Evolutionary conservation across 1,140 invertebrate species (phyloP), one percentile per base, ranked within the genome.

Genomic region (Ephestia elutella): DNA sequence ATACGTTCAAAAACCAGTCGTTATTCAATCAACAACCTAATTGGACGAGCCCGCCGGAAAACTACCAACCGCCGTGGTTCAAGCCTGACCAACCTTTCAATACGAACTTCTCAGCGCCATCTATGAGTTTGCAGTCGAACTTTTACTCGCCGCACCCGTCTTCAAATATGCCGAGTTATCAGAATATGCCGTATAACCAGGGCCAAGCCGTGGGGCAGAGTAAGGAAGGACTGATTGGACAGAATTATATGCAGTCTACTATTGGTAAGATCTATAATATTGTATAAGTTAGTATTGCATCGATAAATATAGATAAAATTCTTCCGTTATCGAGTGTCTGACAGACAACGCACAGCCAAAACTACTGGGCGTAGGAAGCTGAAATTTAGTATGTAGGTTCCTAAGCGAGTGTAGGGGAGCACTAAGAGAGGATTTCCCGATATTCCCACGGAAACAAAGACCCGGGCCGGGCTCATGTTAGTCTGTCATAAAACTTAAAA

Each of bases 51-150:
- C 65, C 61, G 17, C 63, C 60, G 0, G 75, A 80, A 0, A 66
- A 30, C 38, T 77, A 69, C 61, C 75, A 80, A 30, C 68, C 68
- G 2, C 55, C 73, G 11, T 83, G 80, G 81, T 86, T 80, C 80
- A 83, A 83, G 53, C 75, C 80, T 0, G 75, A 82, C 0, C 73
- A 75, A n/a, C 62, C 65, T 18, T 60, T 51, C 9, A 74, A 68
- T 62, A 1, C 59, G 21, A 60, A 65, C 62, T 49, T 66, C 54
- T 19, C 68, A 18, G 62, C 62, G 9, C 56, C 67, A 30, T 56
- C 73, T 1, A 62, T 74, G 21, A 76, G 68, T 54, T 18, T 75
- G 17, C 68, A 68, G 35, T 68, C 75, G 0, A 80, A 80, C 53
- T 83, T 73, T 57, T 86, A 79, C 57, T 62, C 75, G 0, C 67